Conservation (phyloP, 1,140 invertebrate genomes). For the Drosophila repleta region DNA sequence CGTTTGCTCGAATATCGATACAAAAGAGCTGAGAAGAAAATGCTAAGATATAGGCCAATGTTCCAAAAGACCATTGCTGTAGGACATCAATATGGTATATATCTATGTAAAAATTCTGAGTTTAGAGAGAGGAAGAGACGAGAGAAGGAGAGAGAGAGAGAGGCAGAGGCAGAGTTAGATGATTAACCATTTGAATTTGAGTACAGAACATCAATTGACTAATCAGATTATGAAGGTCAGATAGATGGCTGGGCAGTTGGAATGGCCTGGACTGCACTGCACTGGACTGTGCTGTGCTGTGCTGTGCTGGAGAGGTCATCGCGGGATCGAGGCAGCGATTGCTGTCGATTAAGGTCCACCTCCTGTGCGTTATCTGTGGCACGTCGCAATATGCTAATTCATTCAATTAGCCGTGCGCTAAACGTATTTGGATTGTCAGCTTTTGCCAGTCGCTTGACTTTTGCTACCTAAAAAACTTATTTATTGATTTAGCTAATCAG, state of each 20-base stretch:
- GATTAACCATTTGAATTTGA: neutral
- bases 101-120: no score
- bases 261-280: no score
- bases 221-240: slow-evolving; percentile 5
- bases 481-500: slow-evolving; percentile 82
- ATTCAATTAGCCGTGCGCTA: slow-evolving; percentile 71
- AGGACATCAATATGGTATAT: no score
- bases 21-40: no score
- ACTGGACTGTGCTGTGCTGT: no score
- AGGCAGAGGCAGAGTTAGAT: no score
- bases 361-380: slow-evolving; percentile 52
- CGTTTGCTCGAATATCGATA: no score
- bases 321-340: neutral
- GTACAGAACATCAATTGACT: neutral
- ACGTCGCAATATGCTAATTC: slow-evolving; percentile 63
- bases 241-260: no score
- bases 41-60: no score
- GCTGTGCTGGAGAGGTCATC: neutral
- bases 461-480: slow-evolving; percentile 76
- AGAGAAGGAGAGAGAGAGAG: neutral
- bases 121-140: no score
- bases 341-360: slow-evolving; percentile 19
- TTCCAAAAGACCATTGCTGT: no score
- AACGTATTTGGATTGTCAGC: slow-evolving; percentile 49
- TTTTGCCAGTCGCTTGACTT: slow-evolving; percentile 60